A percentile compares a stretch with the other conserved stretches of the same genome.
These are phyloP conservation scores for Acanthococcus lagerstroemiae DNA, from an alignment of 2,888 invertebrate species.

Conservation along the genomic window DNA sequence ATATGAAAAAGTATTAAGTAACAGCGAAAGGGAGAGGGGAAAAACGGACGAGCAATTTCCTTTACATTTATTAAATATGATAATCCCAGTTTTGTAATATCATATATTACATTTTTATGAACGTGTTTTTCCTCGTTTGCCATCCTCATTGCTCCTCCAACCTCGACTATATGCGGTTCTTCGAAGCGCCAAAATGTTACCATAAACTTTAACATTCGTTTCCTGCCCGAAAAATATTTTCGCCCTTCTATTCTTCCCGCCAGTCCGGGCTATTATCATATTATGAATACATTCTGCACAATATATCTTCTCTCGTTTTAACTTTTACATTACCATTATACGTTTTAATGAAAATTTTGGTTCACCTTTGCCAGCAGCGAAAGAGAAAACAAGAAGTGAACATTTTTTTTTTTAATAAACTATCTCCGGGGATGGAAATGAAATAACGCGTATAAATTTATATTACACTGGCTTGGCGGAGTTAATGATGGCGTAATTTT, in stretches of 20 bases:
- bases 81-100: conserved; percentile 23
- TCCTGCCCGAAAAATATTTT: conserved; percentile 14
- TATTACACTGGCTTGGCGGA: too few species aligned
- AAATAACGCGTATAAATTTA: too few species aligned
- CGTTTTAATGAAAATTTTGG: conserved; percentile 23
- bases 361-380: conserved; percentile 7
- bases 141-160: neutral
- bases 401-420: too few species aligned
- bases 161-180: conserved; percentile 4
- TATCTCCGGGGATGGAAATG: too few species aligned
- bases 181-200: conserved; percentile 23
- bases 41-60: conserved; percentile 25
- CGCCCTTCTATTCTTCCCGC: conserved; percentile 5
- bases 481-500: too few species aligned
- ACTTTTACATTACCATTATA: conserved; percentile 14
- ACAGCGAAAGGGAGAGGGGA: neutral
- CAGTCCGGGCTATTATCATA: conserved; percentile 10
- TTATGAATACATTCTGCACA: conserved; percentile 22
- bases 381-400: too few species aligned
- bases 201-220: conserved; percentile 24
- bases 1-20: neutral
- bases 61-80: conserved; percentile 25
- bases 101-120: conserved; percentile 26
- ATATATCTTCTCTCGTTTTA: conserved; percentile 20
- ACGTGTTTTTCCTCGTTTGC: conserved; percentile 19